phyloP scores from a whole-genome alignment of 2,888 invertebrate genomes.

The Smittia aterrima region DNA sequence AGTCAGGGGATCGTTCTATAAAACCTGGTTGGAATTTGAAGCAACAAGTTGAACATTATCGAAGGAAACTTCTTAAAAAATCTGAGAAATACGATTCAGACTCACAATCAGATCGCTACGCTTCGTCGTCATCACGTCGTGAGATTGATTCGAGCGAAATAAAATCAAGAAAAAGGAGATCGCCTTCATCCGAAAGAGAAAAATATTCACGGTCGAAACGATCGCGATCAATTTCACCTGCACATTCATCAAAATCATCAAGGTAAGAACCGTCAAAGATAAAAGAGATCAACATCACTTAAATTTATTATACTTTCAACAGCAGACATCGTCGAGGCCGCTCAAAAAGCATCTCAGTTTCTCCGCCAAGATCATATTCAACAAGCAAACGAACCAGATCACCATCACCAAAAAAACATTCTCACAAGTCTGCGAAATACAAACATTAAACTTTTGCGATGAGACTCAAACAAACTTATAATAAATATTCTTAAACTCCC shows the following conservation, averaged over 20 bases:
- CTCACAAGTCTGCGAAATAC: conserved; percentile 25
- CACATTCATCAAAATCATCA: conserved; percentile 1
- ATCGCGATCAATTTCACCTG: background rate
- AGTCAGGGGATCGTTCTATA: conserved; percentile 73
- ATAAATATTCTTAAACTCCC: no score
- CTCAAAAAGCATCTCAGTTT: conserved; percentile 9
- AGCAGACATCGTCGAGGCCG: conserved; percentile 21
- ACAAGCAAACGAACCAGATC: background rate
- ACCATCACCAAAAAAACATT: conserved; percentile 10
- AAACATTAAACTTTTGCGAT: background rate
- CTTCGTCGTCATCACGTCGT: conserved; percentile 14
- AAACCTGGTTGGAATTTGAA: conserved; percentile 72
- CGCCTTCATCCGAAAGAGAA: conserved; percentile 27
- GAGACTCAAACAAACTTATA: no score
- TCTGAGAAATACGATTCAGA: conserved; percentile 29
- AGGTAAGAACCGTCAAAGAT: conserved; percentile 11
- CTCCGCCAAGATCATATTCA: conserved; percentile 9
- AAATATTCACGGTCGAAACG: conserved; percentile 4
- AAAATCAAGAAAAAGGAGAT: conserved; percentile 10
- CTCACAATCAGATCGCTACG: conserved; percentile 33
- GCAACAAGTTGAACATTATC: conserved; percentile 87
- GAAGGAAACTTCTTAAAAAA: conserved; percentile 79
- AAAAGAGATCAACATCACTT: no score
- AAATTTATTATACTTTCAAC: background rate
- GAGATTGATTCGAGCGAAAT: background rate